Conservation (phyloP, 1,140 invertebrate species). For the Tyrophagus putrescentiae region DNA sequence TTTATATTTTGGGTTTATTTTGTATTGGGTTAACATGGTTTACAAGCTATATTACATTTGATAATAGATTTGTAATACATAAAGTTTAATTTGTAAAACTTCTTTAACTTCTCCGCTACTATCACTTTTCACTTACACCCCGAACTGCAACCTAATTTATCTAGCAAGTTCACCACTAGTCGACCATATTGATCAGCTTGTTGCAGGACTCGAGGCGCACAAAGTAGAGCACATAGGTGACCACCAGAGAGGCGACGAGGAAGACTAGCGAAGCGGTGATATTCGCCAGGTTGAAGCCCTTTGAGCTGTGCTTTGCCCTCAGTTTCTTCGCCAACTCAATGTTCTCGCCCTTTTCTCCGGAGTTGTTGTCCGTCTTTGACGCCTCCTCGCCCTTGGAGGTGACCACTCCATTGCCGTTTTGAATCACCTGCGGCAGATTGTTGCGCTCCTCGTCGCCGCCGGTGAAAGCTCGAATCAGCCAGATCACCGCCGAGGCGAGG, state of each 20-base stretch:
- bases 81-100: too few species aligned
- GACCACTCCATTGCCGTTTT: too few species aligned
- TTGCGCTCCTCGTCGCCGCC: background rate
- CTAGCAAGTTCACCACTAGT: too few species aligned
- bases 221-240: background rate
- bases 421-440: too few species aligned
- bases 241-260: background rate
- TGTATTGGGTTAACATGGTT: too few species aligned
- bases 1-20: too few species aligned
- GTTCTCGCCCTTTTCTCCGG: background rate
- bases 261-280: background rate
- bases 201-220: background rate
- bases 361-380: background rate
- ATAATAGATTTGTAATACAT: too few species aligned
- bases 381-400: background rate
- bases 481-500: background rate
- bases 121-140: too few species aligned
- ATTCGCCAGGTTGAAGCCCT: background rate
- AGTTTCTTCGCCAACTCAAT: conserved; percentile 7
- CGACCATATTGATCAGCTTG: conserved; percentile 4
- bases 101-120: too few species aligned
- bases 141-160: too few species aligned
- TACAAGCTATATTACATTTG: too few species aligned
- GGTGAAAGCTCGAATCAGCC: background rate
- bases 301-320: background rate